phyloP scores from a whole-genome alignment of 30 jellyfish, hydroid and myxozoan genomes.

The Phacellophora camtschatica region DNA sequence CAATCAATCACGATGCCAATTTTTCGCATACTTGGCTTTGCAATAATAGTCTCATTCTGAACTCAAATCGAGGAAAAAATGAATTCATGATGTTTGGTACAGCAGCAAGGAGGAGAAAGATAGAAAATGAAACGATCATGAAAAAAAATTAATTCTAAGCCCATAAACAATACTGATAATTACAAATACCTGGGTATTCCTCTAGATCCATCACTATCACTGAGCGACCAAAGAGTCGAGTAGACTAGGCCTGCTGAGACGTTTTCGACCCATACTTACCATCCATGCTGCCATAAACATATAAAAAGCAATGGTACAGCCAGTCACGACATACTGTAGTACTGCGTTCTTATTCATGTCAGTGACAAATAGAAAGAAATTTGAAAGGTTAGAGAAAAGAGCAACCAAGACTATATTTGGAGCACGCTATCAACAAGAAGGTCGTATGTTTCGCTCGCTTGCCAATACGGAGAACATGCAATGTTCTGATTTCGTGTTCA shows the following conservation, averaged over 20 bases:
- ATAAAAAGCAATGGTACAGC: slow-evolving; percentile 51
- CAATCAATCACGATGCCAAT: neutral
- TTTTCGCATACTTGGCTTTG: no score
- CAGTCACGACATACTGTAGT: slow-evolving; percentile 33
- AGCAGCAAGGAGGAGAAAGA: slow-evolving; percentile 11
- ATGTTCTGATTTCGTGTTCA: neutral
- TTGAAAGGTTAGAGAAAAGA: slow-evolving; percentile 29
- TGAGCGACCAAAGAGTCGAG: slow-evolving; percentile 46
- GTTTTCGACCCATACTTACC: no score
- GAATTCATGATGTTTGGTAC: neutral
- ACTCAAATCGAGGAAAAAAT: no score
- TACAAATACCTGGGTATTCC: slow-evolving; percentile 23
- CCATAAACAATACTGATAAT: slow-evolving; percentile 24
- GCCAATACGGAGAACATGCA: neutral
- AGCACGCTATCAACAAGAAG: neutral
- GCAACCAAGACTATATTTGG: neutral
- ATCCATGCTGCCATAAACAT: slow-evolving; percentile 28
- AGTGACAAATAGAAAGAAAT: slow-evolving; percentile 2
- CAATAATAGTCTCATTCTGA: no score
- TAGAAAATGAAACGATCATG: slow-evolving; percentile 1
- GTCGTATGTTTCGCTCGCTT: neutral
- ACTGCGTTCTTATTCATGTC: slow-evolving; percentile 14
- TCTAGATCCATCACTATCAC: slow-evolving; percentile 17
- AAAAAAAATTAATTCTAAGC: slow-evolving; percentile 7
- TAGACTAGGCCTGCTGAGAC: slow-evolving; percentile 49